phyloP scores from a whole-genome alignment of 64 coral and sea anemone genomes.

The Trachythela sp. region DNA sequence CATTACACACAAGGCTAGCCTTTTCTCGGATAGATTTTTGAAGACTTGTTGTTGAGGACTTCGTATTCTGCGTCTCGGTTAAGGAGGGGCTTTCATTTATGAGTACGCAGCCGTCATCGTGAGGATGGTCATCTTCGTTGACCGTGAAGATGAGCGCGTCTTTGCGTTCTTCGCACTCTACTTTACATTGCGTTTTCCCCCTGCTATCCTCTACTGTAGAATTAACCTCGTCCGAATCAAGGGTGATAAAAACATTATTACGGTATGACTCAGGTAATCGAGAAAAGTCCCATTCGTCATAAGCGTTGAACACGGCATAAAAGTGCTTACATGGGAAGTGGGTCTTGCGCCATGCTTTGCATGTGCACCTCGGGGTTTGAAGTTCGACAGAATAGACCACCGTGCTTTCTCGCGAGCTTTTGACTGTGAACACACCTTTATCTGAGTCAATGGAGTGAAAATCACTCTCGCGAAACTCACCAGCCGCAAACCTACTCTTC shows the following conservation, averaged over 20 bases:
- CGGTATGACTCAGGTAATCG: too few relatives aligned
- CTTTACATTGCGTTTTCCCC: too few relatives aligned
- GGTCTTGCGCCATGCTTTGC: constrained; percentile 31
- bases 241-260: too few relatives aligned
- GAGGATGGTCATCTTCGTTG: too few relatives aligned
- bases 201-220: not conserved
- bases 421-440: constrained; percentile 26
- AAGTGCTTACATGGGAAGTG: constrained; percentile 53
- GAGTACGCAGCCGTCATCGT: not conserved
- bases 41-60: not conserved
- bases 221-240: not conserved
- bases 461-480: constrained; percentile 11
- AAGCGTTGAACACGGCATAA: too few relatives aligned
- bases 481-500: constrained; percentile 30
- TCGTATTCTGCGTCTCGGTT: not conserved
- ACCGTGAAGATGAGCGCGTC: too few relatives aligned
- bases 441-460: constrained; percentile 8
- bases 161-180: too few relatives aligned
- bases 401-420: not conserved
- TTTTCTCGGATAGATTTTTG: not conserved
- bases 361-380: constrained; percentile 35
- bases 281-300: too few relatives aligned
- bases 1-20: too few relatives aligned
- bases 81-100: not conserved
- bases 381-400: constrained; percentile 30